A percentile compares a stretch with the other conserved stretches of the same genome.
Conservation (phyloP, 1,140 invertebrate species). For the Pollicipes pollicipes region DNA sequence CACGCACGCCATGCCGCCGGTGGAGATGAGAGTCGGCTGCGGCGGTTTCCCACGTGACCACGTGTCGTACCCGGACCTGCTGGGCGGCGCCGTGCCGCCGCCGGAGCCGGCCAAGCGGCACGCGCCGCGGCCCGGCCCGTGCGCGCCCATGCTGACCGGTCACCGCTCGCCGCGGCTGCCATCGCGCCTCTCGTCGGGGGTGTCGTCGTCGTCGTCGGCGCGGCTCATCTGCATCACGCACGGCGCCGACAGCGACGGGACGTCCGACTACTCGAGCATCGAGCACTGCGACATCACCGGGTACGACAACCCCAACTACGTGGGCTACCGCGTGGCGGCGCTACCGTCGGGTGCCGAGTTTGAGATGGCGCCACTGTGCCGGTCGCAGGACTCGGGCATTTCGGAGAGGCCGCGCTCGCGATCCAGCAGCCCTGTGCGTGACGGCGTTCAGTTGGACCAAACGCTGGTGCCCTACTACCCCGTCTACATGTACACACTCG, state of each 20-base stretch:
- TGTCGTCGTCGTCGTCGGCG: too few relatives aligned
- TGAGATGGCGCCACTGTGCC: neutral
- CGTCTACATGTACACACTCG: neutral
- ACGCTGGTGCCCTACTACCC: neutral
- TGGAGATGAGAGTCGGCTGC: neutral
- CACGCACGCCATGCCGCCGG: neutral
- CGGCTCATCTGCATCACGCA: too few relatives aligned
- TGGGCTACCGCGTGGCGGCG: neutral
- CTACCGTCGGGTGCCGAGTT: neutral
- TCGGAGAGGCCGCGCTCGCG: neutral
- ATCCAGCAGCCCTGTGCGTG: neutral
- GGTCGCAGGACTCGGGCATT: neutral
- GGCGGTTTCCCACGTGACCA: neutral
- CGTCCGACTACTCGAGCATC: neutral
- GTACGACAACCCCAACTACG: neutral
- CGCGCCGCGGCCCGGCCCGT: too few relatives aligned
- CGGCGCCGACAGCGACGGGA: neutral
- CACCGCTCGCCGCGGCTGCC: too few relatives aligned
- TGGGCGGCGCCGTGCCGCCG: neutral
- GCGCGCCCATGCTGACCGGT: too few relatives aligned
- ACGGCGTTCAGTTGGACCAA: neutral
- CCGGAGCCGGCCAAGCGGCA: too few relatives aligned
- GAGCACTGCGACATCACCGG: slow-evolving; percentile 3
- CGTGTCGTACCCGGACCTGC: neutral
- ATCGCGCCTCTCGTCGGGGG: too few relatives aligned